phyloP scores from a whole-genome alignment of 2,888 invertebrate genomes.

The Unio delphinus region DNA sequence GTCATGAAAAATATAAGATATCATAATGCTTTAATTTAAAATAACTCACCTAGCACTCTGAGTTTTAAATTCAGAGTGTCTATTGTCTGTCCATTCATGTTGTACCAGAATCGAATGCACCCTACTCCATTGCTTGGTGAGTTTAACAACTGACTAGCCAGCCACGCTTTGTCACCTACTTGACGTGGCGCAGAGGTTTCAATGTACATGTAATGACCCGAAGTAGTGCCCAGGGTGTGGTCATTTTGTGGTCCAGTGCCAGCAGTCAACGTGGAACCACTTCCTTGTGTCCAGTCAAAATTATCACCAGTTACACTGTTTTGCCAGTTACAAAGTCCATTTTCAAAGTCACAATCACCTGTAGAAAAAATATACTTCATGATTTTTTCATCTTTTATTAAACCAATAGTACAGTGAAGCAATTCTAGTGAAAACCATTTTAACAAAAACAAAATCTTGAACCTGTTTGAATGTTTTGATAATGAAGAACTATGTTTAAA shows the following conservation, averaged over 20 bases:
- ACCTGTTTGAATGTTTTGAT: no score
- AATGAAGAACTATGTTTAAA: no score
- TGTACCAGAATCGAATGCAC: conserved; percentile 64
- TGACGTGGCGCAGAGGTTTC: conserved; percentile 50
- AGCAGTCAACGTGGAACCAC: conserved; percentile 37
- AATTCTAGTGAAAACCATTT: no score
- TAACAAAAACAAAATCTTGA: no score
- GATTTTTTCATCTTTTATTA: no score
- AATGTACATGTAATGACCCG: conserved; percentile 60
- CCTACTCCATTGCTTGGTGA: conserved; percentile 25
- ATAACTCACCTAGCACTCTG: conserved; percentile 36
- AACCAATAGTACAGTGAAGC: no score
- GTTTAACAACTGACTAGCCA: conserved; percentile 45
- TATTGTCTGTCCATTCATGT: conserved; percentile 62
- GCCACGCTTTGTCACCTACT: conserved; percentile 49
- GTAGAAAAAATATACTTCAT: not conserved
- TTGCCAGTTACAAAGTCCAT: conserved; percentile 57
- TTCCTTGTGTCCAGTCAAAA: conserved; percentile 58
- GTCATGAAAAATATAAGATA: not conserved
- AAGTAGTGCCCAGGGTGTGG: conserved; percentile 47
- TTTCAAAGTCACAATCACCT: conserved; percentile 63
- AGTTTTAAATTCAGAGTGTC: conserved; percentile 52
- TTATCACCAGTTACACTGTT: conserved; percentile 47
- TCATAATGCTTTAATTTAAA: not conserved
- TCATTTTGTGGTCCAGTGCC: conserved; percentile 56